These are phyloP conservation scores for Pseudanteris insignis DNA, from an alignment of 2,888 invertebrate genomes.

Conservation along the genomic window DNA sequence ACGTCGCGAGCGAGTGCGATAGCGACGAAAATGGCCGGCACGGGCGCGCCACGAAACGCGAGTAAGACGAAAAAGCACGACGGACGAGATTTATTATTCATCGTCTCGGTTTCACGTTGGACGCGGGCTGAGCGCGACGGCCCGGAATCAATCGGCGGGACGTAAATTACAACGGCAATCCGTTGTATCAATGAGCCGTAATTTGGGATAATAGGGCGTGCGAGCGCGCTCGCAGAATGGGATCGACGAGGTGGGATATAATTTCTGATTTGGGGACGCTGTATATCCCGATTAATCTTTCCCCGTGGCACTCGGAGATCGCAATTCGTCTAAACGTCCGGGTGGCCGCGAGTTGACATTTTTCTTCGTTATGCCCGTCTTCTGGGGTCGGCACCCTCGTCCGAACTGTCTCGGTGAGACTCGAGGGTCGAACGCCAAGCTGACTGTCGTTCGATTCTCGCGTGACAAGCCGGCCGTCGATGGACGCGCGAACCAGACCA, in stretches of 20 bases:
- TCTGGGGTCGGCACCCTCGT: conserved; percentile 37
- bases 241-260: conserved; percentile 48
- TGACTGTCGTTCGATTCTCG: no score
- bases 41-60: not conserved
- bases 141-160: conserved; percentile 48
- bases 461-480: no score
- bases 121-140: conserved; percentile 7
- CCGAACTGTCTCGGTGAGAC: no score
- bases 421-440: no score
- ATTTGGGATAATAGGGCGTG: conserved; percentile 53
- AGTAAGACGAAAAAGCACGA: conserved; percentile 1
- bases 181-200: conserved; percentile 54
- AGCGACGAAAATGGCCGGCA: conserved; percentile 5
- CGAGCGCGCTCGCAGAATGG: conserved; percentile 25
- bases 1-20: conserved; percentile 18
- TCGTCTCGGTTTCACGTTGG: no score
- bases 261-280: conserved; percentile 53
- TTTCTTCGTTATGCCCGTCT: conserved; percentile 52
- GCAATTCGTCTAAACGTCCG: conserved; percentile 36
- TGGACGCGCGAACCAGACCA: no score
- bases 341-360: conserved; percentile 46
- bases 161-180: conserved; percentile 54
- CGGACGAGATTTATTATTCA: not conserved
- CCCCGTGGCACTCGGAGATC: conserved; percentile 14
- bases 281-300: conserved; percentile 58